A percentile compares a stretch with the other conserved stretches of the same genome.
These are phyloP conservation scores for Saccopteryx bilineata DNA, from an alignment of 2,113 vertebrate genomes.

Conservation along the genomic window DNA sequence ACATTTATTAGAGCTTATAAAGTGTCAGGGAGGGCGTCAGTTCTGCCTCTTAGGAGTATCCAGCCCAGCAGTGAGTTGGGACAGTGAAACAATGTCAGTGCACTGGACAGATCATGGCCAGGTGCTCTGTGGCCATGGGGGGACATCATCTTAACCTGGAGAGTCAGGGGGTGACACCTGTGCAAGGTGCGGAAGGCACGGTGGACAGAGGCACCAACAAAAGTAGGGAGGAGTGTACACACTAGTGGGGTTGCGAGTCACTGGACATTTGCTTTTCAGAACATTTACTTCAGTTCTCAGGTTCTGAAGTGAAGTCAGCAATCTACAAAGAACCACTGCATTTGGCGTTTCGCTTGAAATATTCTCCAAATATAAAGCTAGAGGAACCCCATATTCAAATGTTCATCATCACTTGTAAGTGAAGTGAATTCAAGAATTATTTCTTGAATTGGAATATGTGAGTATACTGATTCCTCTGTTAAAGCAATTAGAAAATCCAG, in stretches of 20 bases:
- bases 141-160: background rate
- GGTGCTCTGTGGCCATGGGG: background rate
- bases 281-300: background rate
- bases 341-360: background rate
- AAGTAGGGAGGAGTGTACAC: background rate
- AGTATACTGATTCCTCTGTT: background rate
- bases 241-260: background rate
- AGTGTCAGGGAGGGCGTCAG: background rate
- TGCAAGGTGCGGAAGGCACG: background rate
- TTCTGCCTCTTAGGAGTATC: background rate
- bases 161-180: background rate
- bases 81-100: background rate
- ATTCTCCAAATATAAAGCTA: background rate
- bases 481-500: slow-evolving; percentile 32
- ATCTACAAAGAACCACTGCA: background rate
- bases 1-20: background rate
- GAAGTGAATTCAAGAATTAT: background rate
- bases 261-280: background rate
- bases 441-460: slow-evolving; percentile 15
- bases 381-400: background rate
- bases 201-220: background rate
- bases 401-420: background rate
- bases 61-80: background rate
- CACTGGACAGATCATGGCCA: background rate
- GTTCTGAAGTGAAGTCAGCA: background rate